Base-by-base conservation (phyloP, 2,888 invertebrate genomes). In the Caenorhabditis panamensis region DNA sequence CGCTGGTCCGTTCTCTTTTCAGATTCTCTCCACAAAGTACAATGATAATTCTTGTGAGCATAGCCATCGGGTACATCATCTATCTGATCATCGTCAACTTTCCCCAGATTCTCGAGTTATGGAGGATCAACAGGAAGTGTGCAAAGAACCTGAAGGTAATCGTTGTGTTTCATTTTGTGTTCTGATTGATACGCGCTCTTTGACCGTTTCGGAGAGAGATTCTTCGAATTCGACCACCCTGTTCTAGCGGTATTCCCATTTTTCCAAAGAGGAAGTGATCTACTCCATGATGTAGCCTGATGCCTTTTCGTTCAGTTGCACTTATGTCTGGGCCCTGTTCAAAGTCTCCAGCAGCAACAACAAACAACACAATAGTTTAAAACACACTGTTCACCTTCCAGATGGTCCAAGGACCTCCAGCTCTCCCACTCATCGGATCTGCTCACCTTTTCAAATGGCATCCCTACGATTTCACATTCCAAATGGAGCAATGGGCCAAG, bases 391-490 rank as follows among this genome's bases (percentile, higher is more conserved):
- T 5, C n/a, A n/a, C n/a, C n/a, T 54, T 78, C 8, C 54, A 80
- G 59, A 78, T 76, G 49, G 72, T 84, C 1, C 58, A 63, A 2
- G 86, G 84, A 13, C 84, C 86, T 31, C 84, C 83, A n/a, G 61
- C 77, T 28, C 72, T 85, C 31, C 86, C 84, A 5, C 37, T 85
- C 8, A 66, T 85, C 18, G 85, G 86, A 47, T 84, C 83, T 2
- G 84, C 82, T 54, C 79, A 86, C 61, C 67, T 85, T 0, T 86
- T 85, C 79, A 86, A 85, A 56, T 83, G 82, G 81, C 63, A 84
- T 67, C 81, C 76, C 22, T 62, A 80, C 18, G 64, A 82, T 20
- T 83, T 83, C 67, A 79, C 83, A 37, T 77, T 69, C 24, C 81
- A 82, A 79, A 80, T 83, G 73, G 83, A 83, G 59, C 71, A 76